phyloP scores from a whole-genome alignment of 2,888 invertebrate genomes.

The Hypolimnas misippus region DNA sequence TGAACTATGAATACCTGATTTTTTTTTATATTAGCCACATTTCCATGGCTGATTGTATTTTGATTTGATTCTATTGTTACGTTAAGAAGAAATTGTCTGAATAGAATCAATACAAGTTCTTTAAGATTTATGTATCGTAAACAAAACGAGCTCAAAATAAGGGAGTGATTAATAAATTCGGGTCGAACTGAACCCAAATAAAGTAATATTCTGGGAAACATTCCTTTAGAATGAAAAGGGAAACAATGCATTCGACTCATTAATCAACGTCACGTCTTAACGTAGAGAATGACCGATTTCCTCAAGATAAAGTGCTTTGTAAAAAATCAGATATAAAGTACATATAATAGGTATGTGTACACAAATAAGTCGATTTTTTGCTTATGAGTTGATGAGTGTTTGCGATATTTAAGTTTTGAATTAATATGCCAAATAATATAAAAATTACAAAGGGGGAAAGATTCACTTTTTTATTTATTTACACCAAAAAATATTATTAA shows the following conservation, averaged over 20 bases:
- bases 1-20: too few relatives aligned
- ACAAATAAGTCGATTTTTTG: background rate
- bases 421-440: too few relatives aligned
- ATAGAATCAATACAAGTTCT: background rate
- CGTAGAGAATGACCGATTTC: constrained; percentile 63
- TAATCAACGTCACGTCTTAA: constrained; percentile 64
- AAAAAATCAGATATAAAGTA: constrained; percentile 1
- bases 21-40: too few relatives aligned
- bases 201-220: constrained; percentile 43
- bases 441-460: too few relatives aligned
- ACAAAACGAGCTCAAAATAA: constrained; percentile 2
- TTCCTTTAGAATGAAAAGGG: constrained; percentile 44
- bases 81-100: too few relatives aligned
- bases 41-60: background rate
- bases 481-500: too few relatives aligned
- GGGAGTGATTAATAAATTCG: constrained; percentile 37
- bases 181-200: constrained; percentile 34
- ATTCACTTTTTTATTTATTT: too few relatives aligned
- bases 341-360: background rate
- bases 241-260: constrained; percentile 64
- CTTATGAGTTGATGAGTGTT: too few relatives aligned
- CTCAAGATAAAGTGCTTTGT: constrained; percentile 41
- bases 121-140: background rate
- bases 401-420: too few relatives aligned
- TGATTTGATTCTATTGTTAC: too few relatives aligned